Evolutionary conservation across 2,113 vertebrate genomes (phyloP), one percentile per base, ranked within the genome.

Genomic region (Todiramphus saurophagus): DNA sequence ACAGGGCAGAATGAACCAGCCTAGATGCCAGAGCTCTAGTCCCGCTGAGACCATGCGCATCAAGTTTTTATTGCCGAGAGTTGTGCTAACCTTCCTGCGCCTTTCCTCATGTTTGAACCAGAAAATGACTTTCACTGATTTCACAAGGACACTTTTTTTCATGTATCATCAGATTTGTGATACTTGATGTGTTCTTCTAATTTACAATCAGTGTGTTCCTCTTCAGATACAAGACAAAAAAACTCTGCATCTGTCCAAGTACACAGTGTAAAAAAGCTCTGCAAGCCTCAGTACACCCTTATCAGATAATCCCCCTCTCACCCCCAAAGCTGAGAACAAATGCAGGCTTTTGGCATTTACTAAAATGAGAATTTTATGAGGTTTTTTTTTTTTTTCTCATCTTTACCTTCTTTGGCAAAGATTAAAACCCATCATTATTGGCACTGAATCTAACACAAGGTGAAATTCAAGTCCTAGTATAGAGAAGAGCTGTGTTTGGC

Each of bases 1-100:
- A 92, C 91, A 72, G 89, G 88, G 80, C 89, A 96, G 73, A 87
- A 94, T 84, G 92, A 92, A 94, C 56, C 76, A 92, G 86, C 73
- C 39, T 67, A 31, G 51, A 78, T 75, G 56, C 85, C 91, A 91
- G 83, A 72, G 39, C 51, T 90, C 25, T 43, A 46, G n/a, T 67
- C 51, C 80, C 81, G 66, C 31, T 6, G 60, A 84, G 87, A 50
- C 63, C 9, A 5, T 14, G 35, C 23, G 27, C 73, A 84, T 78
- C 39, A 60, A 31, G 43, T 43, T 74, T 83, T 88, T 39, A 93
- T 63, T 80, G 68, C 55, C 81, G 91, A 67, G 7, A 82, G 67
- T 78, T 85, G 69, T 82, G 87, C 41, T 66, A 82, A 84, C 78
- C 77, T 91, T 93, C 81, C 62, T 19, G 20, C 78, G 74, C 19